Base-by-base conservation (phyloP, 2,113 vertebrate species). In the Colossoma macropomum region DNA sequence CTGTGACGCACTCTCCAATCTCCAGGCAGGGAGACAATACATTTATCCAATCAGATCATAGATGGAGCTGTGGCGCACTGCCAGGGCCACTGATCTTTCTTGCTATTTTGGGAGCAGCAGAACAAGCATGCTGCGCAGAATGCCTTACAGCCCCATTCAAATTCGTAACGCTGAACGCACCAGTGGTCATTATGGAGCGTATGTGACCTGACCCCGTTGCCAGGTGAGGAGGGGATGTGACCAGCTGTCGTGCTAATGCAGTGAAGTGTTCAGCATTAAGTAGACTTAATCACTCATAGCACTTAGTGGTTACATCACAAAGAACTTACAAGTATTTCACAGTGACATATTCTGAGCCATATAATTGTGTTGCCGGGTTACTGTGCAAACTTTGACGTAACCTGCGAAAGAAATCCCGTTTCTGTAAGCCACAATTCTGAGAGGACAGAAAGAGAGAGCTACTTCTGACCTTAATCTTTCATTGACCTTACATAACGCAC, bases 401-500 rank as follows among this genome's bases (percentile, higher is more conserved):
- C 45, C 25, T 52, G 34, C 69, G 41, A 15, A 45, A 71, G 68
- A 71, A 71, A 45, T 71, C 21, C 38, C 15, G 12, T 25, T 70
- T 76, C 73, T 56, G 10, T 59, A 76, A 82, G 66, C 71, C 27
- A 69, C 16, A 23, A 38, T 34, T 45, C 68, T 19, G 41, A 25
- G 34, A 71, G n/a, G 23, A n/a, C 56, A 41, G 13, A 79, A 30
- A 41, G 41, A 78, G 5, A 0, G 28, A 0, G 50, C 62, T 32
- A 10, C 52, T 23, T 76, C 73, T 77, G 87, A 80, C 86, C 87
- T 89, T 91, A 91, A 91, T 92, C 91, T 86, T 77, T 75, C 68
- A 28, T 17, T 25, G 25, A 25, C 50, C 87, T 89, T 87, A 88
- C 3, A 30, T 90, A 90, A 90, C 87, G 21, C 62, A 80, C 84